Evolutionary conservation across 2,113 vertebrate species (phyloP).

Genomic region (Epinephelus moara): DNA sequence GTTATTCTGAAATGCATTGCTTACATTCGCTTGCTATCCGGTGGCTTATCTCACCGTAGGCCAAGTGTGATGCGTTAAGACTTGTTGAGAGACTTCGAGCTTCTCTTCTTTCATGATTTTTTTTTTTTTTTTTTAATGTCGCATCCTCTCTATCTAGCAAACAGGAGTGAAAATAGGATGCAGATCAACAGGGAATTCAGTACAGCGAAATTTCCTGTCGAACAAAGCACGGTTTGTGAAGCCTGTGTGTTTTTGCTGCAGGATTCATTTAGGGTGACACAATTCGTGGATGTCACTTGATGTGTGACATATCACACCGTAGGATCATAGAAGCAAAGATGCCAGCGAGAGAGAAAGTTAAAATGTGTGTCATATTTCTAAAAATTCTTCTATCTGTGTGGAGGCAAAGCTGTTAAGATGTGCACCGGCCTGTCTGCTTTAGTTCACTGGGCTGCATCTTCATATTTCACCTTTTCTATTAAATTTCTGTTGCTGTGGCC

Average conservation of each 20-base stretch:
- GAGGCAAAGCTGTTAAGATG: constrained; percentile 64
- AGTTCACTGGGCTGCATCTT: constrained; percentile 64
- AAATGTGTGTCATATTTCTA: constrained; percentile 55
- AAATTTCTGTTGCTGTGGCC: constrained; percentile 35
- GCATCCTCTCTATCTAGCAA: constrained; percentile 23
- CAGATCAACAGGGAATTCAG: constrained; percentile 35
- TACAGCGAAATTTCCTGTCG: background rate
- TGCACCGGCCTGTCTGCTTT: constrained; percentile 56
- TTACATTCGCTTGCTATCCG: constrained; percentile 17
- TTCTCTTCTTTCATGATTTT: constrained; percentile 9
- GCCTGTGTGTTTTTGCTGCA: constrained; percentile 16
- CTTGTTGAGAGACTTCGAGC: constrained; percentile 23
- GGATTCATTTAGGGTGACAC: constrained; percentile 37
- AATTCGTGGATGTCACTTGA: constrained; percentile 37
- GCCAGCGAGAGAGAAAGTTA: constrained; percentile 39
- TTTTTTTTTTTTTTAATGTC: constrained; percentile 12
- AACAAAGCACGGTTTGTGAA: background rate
- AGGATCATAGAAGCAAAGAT: constrained; percentile 38
- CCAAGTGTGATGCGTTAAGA: background rate
- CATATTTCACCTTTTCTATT: constrained; percentile 69
- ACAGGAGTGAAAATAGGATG: constrained; percentile 37
- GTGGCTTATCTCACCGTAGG: constrained; percentile 32
- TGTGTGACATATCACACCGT: constrained; percentile 61
- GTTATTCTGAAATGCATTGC: constrained; percentile 26
- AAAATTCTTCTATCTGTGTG: constrained; percentile 44